These are phyloP conservation scores for Laterallus jamaicensis DNA, from an alignment of 2,113 vertebrate species.

Conservation along the genomic window DNA sequence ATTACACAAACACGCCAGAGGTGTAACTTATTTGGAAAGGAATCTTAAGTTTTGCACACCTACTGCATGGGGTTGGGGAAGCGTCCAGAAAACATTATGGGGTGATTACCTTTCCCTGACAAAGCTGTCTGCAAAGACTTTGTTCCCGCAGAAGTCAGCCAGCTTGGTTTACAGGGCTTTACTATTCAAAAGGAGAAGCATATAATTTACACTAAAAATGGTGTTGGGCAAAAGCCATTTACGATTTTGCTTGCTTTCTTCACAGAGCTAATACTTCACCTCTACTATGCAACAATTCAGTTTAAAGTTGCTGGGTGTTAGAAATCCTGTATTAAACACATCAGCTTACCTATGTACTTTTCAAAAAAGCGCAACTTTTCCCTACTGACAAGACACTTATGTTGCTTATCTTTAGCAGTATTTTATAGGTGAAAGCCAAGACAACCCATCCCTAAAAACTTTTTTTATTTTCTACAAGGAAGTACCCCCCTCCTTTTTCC, in stretches of 20 bases:
- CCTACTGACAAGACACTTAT: background rate
- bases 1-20: background rate
- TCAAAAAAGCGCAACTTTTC: background rate
- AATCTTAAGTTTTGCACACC: background rate
- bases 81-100: background rate
- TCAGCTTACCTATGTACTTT: background rate
- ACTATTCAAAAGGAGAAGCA: background rate
- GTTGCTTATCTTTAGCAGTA: background rate
- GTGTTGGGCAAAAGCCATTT: background rate
- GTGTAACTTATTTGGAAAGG: background rate
- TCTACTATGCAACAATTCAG: background rate
- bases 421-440: background rate
- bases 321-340: background rate
- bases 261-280: background rate
- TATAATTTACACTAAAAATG: background rate
- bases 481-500: background rate
- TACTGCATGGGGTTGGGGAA: background rate
- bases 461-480: too few relatives aligned
- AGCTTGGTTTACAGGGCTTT: background rate
- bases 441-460: background rate
- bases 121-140: background rate
- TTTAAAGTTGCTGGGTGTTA: accelerated
- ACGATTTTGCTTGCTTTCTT: background rate
- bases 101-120: background rate
- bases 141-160: background rate